Base-by-base conservation (phyloP, 2,113 vertebrate species). In the Cinclus cinclus region DNA sequence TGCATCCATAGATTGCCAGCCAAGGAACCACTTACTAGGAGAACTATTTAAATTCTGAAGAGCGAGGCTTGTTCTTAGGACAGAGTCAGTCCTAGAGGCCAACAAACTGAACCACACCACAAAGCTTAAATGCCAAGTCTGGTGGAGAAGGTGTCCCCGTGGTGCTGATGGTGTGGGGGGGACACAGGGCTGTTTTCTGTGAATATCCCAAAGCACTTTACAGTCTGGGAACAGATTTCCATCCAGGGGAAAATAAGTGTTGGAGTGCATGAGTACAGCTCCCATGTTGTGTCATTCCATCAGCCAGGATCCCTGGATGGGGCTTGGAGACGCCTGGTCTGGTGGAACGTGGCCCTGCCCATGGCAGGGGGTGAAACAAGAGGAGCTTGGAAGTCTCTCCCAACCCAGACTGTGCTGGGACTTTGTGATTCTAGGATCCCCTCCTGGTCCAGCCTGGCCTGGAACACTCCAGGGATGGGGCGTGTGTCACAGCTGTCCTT, bases 111-210 rank as follows among this genome's bases (percentile, higher is more conserved):
- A 3, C 64, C 5, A 5, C 0, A 2, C 5, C 42, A 7, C 52
- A 37, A 5, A 71, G 25, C 5, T 10, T 2, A 16, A 42, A 31
- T 4, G 3, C 12, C n/a, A 14, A 2, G 4, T 24, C 6, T 35
- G 20, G 15, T 4, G 8, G 59, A 44, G 59, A 33, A 33, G n/a
- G 11, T 13, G 35, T 4, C 4, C 41, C 35, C 2, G 1, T 0
- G 0, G 21, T 11, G 47, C 27, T 6, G 39, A 2, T 0, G 17
- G 27, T 8, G 6, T 2, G 6, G 0, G 20, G 10, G 4, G 33
- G 21, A 8, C 31, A 17, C 6, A 0, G 37, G 0, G 20, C 23
- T 84, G 49, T 11, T 35, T 41, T 2, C 87, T 75, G 52, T 52
- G 67, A 25, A 35, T 7, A 7, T 19, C 64, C 89, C 52, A 27